phyloP scores from a whole-genome alignment of 2,797 vertebrate genomes.

The Enteromius fasciolatus region DNA sequence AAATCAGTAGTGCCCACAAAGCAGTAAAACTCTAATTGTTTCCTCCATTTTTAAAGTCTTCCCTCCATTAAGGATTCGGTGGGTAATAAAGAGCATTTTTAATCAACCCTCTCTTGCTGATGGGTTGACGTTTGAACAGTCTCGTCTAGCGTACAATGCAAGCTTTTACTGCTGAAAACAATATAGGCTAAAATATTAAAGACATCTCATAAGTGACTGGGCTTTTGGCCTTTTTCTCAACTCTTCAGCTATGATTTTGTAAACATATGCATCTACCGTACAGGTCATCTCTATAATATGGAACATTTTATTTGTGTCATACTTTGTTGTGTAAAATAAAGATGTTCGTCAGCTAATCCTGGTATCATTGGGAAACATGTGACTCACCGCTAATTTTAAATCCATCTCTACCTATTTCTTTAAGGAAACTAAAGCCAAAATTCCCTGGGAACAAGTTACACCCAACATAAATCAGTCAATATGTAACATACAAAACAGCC shows the following conservation, averaged over 20 bases:
- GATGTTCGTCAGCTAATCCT: conserved; percentile 48
- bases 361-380: conserved; percentile 38
- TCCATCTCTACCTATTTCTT: conserved; percentile 31
- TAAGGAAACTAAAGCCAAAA: conserved; percentile 30
- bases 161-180: conserved; percentile 68
- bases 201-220: conserved; percentile 49
- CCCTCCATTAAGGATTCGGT: conserved; percentile 82
- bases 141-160: conserved; percentile 71
- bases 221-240: conserved; percentile 37
- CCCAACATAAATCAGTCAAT: conserved; percentile 13
- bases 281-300: conserved; percentile 48
- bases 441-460: conserved; percentile 16
- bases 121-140: conserved; percentile 79
- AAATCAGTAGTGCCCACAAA: conserved; percentile 83
- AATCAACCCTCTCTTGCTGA: conserved; percentile 84
- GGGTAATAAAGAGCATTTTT: conserved; percentile 84
- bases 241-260: conserved; percentile 18
- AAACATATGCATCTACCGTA: conserved; percentile 37
- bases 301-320: conserved; percentile 43
- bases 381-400: conserved; percentile 32
- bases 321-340: conserved; percentile 47
- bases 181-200: conserved; percentile 54
- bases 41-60: conserved; percentile 84
- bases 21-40: conserved; percentile 86
- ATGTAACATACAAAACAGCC: neutral